These are phyloP conservation scores for Eumerus sabulonum DNA, from an alignment of 2,888 invertebrate species.

Conservation along the genomic window DNA sequence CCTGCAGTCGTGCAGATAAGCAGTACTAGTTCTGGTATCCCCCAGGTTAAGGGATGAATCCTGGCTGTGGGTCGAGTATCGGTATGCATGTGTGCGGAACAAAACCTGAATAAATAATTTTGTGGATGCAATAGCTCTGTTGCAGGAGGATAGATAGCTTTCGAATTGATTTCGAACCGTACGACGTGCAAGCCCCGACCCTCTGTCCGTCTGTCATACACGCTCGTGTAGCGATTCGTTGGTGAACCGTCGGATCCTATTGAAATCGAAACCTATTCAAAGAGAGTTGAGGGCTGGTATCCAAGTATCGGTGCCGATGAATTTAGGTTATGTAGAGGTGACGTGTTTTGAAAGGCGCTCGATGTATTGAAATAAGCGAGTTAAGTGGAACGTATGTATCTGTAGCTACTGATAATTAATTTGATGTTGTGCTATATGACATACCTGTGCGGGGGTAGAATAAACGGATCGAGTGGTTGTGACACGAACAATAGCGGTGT, in stretches of 20 bases:
- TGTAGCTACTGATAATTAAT: too few species aligned
- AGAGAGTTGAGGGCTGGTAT: slow-evolving; percentile 1
- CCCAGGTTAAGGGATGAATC: slow-evolving; percentile 45
- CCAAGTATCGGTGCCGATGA: slow-evolving; percentile 33
- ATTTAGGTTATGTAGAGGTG: slow-evolving; percentile 60
- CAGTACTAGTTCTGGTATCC: slow-evolving; percentile 38
- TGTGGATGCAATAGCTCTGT: slow-evolving; percentile 12
- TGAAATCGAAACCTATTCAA: slow-evolving; percentile 44
- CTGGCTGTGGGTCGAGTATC: neutral
- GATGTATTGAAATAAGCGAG: slow-evolving; percentile 37
- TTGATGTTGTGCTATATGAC: slow-evolving; percentile 36
- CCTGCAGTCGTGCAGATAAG: slow-evolving; percentile 58
- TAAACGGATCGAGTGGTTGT: too few species aligned
- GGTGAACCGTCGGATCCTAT: slow-evolving; percentile 14
- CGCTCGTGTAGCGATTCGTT: neutral
- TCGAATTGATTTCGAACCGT: slow-evolving; percentile 48
- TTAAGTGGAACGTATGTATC: slow-evolving; percentile 14
- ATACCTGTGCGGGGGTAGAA: too few species aligned
- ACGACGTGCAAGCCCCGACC: too few species aligned
- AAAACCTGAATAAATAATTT: slow-evolving; percentile 49
- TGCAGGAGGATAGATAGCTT: slow-evolving; percentile 16
- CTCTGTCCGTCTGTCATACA: neutral
- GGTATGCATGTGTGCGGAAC: slow-evolving; percentile 25
- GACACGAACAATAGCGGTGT: too few species aligned
- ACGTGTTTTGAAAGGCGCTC: slow-evolving; percentile 54